phyloP scores from a whole-genome alignment of 1,140 invertebrate genomes.

The Zaprionus kolodkinae region DNA sequence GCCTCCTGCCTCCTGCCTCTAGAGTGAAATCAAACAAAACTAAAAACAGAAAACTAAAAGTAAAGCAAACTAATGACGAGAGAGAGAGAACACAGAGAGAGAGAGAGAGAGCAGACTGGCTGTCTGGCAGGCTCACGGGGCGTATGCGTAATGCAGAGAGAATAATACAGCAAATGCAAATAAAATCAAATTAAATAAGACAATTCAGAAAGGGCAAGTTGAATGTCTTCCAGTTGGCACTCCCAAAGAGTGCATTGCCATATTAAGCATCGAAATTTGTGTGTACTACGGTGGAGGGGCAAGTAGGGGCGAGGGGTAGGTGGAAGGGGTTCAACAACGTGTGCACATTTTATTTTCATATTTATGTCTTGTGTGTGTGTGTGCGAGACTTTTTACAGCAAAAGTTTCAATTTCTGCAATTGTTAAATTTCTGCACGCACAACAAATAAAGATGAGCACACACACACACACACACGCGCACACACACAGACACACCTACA shows the following conservation, averaged over 20 bases:
- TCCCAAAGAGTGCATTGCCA: constrained; percentile 70
- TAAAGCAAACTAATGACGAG: constrained; percentile 15
- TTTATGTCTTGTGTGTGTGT: constrained; percentile 46
- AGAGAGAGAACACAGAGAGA: no score
- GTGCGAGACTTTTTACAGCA: constrained; percentile 39
- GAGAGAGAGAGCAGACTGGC: background rate
- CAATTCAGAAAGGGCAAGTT: constrained; percentile 32
- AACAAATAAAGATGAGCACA: constrained; percentile 75
- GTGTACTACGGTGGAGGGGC: constrained; percentile 34
- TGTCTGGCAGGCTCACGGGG: constrained; percentile 14
- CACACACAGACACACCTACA: constrained; percentile 36
- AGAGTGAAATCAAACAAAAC: constrained; percentile 30
- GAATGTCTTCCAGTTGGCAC: constrained; percentile 33
- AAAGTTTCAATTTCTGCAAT: constrained; percentile 80
- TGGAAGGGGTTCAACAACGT: constrained; percentile 35
- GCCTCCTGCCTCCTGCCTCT: background rate
- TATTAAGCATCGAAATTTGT: constrained; percentile 58
- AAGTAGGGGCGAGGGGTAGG: background rate
- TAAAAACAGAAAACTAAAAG: background rate
- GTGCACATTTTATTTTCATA: constrained; percentile 74
- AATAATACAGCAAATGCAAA: constrained; percentile 1
- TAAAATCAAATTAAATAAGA: constrained; percentile 32
- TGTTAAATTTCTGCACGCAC: constrained; percentile 80
- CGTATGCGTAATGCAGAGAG: constrained; percentile 46
- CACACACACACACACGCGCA: constrained; percentile 29